A percentile compares a stretch with the other conserved stretches of the same genome.
Conservation (phyloP, 1,140 invertebrate species). For the Nymphalis io region DNA sequence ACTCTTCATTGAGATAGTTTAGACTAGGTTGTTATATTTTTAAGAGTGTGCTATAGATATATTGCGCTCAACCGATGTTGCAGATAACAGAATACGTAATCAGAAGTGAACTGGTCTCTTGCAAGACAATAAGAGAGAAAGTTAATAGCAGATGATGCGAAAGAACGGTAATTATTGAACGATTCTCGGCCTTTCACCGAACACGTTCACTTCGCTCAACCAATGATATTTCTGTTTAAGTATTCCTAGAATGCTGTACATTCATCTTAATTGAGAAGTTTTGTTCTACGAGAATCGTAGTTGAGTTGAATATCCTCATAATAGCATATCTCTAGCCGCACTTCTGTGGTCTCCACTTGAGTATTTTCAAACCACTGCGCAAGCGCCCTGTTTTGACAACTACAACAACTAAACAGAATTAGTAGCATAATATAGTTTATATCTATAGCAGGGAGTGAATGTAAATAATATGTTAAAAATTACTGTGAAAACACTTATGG, state of each 20-base stretch:
- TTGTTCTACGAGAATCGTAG: not conserved
- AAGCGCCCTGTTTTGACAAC: constrained; percentile 44
- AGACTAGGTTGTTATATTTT: not conserved
- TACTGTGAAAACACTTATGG: not conserved
- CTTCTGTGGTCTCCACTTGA: constrained; percentile 39
- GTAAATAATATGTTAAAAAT: not conserved
- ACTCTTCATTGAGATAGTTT: constrained; percentile 3
- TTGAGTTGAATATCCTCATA: constrained; percentile 43
- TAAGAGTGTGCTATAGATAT: not conserved
- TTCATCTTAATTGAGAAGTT: constrained; percentile 15
- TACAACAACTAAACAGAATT: constrained; percentile 43
- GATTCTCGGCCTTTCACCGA: constrained; percentile 36
- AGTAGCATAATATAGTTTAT: constrained; percentile 29
- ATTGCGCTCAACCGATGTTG: not conserved
- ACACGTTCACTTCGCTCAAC: constrained; percentile 21
- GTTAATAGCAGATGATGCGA: constrained; percentile 35
- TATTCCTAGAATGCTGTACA: constrained; percentile 21
- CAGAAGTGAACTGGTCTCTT: constrained; percentile 14
- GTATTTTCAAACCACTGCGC: constrained; percentile 46
- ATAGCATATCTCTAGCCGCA: constrained; percentile 43
- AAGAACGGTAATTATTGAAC: constrained; percentile 31
- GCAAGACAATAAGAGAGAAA: constrained; percentile 38
- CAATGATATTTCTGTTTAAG: constrained; percentile 11
- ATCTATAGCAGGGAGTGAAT: constrained; percentile 1
- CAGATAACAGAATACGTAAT: constrained; percentile 9